Evolutionary conservation across 2,888 invertebrate genomes (phyloP).

Genomic region (Autographa pulchrina): DNA sequence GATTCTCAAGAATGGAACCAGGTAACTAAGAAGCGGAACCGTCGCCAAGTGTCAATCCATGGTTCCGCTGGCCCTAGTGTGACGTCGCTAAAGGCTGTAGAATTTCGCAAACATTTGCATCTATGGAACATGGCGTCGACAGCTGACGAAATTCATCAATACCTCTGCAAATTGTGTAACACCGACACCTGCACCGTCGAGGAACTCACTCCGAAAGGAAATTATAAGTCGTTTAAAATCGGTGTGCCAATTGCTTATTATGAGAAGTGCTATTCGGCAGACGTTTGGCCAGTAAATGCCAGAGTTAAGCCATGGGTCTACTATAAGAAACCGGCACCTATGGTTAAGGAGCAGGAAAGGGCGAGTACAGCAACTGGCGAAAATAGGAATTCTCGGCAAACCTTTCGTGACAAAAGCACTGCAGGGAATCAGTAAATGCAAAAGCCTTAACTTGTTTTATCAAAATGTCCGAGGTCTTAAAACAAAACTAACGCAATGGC

Average conservation of each 20-base stretch:
- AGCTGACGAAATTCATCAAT: not conserved
- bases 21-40: not conserved
- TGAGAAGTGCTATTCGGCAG: not conserved
- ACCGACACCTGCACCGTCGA: not conserved
- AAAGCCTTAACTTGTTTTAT: not conserved
- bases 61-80: not conserved
- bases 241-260: not conserved
- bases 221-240: not conserved
- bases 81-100: not conserved
- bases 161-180: not conserved
- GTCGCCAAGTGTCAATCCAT: not conserved
- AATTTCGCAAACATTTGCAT: not conserved
- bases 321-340: not conserved
- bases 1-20: not conserved
- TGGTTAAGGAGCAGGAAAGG: not conserved
- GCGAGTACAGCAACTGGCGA: no score
- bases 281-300: not conserved
- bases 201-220: not conserved
- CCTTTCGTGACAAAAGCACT: not conserved
- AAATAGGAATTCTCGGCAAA: no score
- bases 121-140: not conserved
- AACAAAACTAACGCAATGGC: not conserved
- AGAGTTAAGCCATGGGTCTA: not conserved
- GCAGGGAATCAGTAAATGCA: no score
- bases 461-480: constrained; percentile 3